Base-by-base conservation (phyloP, 1,140 invertebrate genomes). In the Papilio polytes region DNA sequence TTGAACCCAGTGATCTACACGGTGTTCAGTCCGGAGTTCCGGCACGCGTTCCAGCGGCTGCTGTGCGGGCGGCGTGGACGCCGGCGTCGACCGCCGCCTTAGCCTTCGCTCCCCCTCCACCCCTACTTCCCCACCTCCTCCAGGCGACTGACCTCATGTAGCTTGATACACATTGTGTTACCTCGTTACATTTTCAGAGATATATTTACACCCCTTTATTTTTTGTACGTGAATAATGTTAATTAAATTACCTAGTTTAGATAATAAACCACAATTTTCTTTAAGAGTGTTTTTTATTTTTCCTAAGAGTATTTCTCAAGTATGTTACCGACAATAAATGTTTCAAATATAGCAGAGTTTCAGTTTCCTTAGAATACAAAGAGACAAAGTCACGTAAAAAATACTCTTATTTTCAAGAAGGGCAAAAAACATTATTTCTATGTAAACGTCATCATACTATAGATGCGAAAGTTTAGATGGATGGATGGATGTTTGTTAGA, bases 1-100 rank as follows among this genome's bases (percentile, higher is more conserved):
- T 94, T 98, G 26, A 98, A 98, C 94, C 98, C 98, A 12, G 97
- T 98, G 63, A 98, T 98, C 87, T 99, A 98, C 93, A 98, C 98
- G 41, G 97, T 98, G 82, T 98, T 98, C 91, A 98, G 97, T 89
- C 97, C 98, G 18, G 98, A 98, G 91, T 99, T 98, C 92, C 95
- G 98, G 78, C 96, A 97, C 88, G 98, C 98, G 59, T 98, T 98
- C 94, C 97, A 98, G 91, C 97, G 97, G 86, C 96, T 98, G 78
- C 94, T 98, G 80, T 97, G 97, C 91, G 97, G 97, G 0, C 90
- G 95, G 20, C 95, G 96, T 36, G 95, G 92, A 80, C 95, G 95
- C 53, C 90, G 94, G 63, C 94, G 96, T 72, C 89, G 96, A 77
- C 89, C 88, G 31, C 91, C 93, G 78, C 92, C 89, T 59, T 94